These are phyloP conservation scores for Cotesia congregata DNA, from an alignment of 2,888 invertebrate genomes.

Conservation along the genomic window DNA sequence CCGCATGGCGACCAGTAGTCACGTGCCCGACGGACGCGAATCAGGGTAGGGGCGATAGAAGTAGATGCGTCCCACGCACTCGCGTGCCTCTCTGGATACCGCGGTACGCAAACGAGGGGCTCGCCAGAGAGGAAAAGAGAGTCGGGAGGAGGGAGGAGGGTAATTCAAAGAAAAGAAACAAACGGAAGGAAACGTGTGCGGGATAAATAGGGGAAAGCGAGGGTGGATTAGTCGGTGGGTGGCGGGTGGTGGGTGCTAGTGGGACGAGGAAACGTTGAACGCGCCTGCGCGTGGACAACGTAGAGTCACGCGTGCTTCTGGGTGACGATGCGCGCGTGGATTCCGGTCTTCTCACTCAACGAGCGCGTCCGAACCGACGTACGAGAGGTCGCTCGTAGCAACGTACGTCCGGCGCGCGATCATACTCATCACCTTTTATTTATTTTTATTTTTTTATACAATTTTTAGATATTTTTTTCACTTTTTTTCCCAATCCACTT, in stretches of 20 bases:
- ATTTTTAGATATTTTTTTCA: constrained; percentile 14
- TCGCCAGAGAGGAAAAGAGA: background rate
- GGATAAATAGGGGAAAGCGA: background rate
- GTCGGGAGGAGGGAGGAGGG: background rate
- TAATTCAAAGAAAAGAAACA: constrained; percentile 10
- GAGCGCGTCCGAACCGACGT: constrained; percentile 27
- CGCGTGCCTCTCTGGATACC: background rate
- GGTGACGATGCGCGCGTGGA: constrained; percentile 16
- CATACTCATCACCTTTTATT: constrained; percentile 43
- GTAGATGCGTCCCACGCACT: constrained; percentile 23
- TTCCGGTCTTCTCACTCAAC: constrained; percentile 38
- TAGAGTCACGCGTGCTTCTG: constrained; percentile 29
- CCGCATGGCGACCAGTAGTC: constrained; percentile 44
- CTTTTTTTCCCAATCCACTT: constrained; percentile 3
- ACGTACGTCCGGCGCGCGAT: constrained; percentile 48
- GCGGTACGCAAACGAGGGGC: background rate
- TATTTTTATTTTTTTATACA: background rate
- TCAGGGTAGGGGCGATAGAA: background rate
- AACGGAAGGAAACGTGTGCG: constrained; percentile 19
- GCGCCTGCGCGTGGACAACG: constrained; percentile 19
- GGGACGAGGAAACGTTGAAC: constrained; percentile 8
- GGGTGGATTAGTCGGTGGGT: background rate
- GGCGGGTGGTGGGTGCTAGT: constrained; percentile 1
- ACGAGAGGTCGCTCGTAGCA: constrained; percentile 38
- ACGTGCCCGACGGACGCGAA: constrained; percentile 23